phyloP scores from a whole-genome alignment of 2,797 vertebrate genomes.

The Morelia viridis region DNA sequence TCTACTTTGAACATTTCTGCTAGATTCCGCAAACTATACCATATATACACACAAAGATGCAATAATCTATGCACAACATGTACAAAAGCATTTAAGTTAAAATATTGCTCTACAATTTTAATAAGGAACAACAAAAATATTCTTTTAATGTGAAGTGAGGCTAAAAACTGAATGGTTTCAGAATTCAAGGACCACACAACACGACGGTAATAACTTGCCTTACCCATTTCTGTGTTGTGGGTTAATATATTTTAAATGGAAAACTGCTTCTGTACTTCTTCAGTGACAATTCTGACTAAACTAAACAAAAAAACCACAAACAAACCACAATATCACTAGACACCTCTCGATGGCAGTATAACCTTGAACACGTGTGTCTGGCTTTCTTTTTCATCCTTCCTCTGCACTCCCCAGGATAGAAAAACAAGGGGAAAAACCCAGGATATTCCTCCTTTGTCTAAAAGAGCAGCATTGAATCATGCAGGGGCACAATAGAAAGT shows the following conservation, averaged over 20 bases:
- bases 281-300: conserved; percentile 12
- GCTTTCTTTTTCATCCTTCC: conserved; percentile 30
- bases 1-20: background rate
- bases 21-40: conserved; percentile 3
- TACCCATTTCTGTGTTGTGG: background rate
- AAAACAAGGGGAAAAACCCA: conserved; percentile 28
- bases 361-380: conserved; percentile 52
- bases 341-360: conserved; percentile 72
- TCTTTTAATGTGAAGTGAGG: conserved; percentile 32
- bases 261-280: conserved; percentile 24
- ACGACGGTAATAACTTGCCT: background rate
- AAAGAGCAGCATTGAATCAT: conserved; percentile 5
- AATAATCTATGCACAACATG: background rate
- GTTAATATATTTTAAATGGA: conserved; percentile 20
- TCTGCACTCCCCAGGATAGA: conserved; percentile 27
- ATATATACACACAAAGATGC: conserved; percentile 19
- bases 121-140: background rate
- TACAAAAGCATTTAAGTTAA: background rate
- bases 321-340: conserved; percentile 54
- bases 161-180: conserved; percentile 23
- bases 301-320: background rate
- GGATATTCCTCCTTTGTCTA: conserved; percentile 19
- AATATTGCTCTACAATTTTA: background rate
- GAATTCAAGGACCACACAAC: conserved; percentile 23
- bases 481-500: background rate